These are phyloP conservation scores for Pteropus rufus DNA, from an alignment of 2,797 vertebrate genomes.

Conservation along the genomic window DNA sequence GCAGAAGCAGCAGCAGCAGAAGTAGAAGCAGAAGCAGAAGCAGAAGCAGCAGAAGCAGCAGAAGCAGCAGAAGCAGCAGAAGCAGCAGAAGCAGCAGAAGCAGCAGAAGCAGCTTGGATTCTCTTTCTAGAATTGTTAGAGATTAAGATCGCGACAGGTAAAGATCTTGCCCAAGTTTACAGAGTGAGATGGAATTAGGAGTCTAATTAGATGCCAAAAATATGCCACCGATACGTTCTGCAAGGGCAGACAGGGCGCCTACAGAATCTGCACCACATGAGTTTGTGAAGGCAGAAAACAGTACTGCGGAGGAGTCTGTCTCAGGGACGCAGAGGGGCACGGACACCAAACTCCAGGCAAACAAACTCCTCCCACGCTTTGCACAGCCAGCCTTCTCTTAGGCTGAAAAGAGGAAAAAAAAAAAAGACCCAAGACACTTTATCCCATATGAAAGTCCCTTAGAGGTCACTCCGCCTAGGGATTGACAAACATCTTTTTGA, in stretches of 20 bases:
- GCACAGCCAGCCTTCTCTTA: not conserved
- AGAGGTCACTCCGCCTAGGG: not conserved
- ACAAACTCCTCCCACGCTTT: accelerated
- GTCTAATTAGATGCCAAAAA: not conserved
- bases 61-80: too few relatives aligned
- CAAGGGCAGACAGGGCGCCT: too few relatives aligned
- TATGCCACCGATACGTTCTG: not conserved
- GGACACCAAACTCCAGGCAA: not conserved
- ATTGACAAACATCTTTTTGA: not conserved
- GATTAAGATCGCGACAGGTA: not conserved
- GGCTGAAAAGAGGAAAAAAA: not conserved
- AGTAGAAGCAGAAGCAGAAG: too few relatives aligned
- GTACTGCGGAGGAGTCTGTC: accelerated
- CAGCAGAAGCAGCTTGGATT: too few relatives aligned
- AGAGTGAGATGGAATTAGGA: not conserved
- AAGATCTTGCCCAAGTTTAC: not conserved
- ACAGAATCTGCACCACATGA: accelerated
- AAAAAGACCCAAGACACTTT: too few relatives aligned
- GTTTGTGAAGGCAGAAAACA: not conserved
- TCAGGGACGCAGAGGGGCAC: accelerated
- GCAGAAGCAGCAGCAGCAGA: too few relatives aligned
- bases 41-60: too few relatives aligned
- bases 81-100: too few relatives aligned
- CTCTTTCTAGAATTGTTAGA: not conserved
- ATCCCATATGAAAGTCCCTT: not conserved